Percentiles rank a stretch among this genome's conserved stretches.
Conservation (phyloP, 2,113 vertebrate species). For the Rattus norvegicus region GRCr8 NC_086028.1:21586001-21586500, state of each 20-base stretch:
- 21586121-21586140: neutral
- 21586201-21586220: neutral
- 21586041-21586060: slow-evolving; percentile 15
- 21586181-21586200: neutral
- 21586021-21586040: neutral
- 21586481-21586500: neutral
- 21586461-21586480: slow-evolving; percentile 15
- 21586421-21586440: slow-evolving; percentile 73
- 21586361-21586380: neutral
- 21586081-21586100: neutral
- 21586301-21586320: neutral
- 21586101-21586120: neutral
- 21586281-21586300: neutral
- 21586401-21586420: slow-evolving; percentile 72
- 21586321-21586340: neutral
- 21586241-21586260: neutral
- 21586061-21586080: neutral
- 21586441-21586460: slow-evolving; percentile 67
- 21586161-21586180: neutral
- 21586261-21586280: neutral
- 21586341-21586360: neutral
- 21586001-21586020: neutral
- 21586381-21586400: slow-evolving; percentile 35
- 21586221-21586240: neutral
- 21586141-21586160: neutral